These are phyloP conservation scores for Urocitellus parryii DNA, from an alignment of 2,113 vertebrate genomes.

Conservation along the genomic window DNA sequence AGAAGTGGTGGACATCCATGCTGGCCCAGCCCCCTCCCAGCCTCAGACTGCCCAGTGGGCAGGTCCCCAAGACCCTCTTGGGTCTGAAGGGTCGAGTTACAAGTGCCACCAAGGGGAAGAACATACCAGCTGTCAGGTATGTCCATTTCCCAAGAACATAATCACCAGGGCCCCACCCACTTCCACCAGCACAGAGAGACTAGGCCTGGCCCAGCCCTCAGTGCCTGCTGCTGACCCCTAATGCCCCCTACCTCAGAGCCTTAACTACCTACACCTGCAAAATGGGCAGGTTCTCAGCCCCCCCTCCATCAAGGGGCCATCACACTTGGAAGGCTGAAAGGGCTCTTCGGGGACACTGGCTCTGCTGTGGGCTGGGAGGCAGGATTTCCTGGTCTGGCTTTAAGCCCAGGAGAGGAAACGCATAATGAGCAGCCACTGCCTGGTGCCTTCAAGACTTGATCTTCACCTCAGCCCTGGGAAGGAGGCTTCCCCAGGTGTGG, in stretches of 20 bases:
- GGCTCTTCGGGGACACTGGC: background rate
- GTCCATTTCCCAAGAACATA: background rate
- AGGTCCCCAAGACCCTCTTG: background rate
- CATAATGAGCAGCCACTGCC: accelerated
- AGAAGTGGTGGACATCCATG: background rate
- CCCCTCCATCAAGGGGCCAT: background rate
- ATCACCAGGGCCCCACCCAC: accelerated
- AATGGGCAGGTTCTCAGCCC: background rate
- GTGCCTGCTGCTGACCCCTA: accelerated
- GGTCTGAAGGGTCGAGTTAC: background rate
- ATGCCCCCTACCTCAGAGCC: background rate
- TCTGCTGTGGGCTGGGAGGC: background rate
- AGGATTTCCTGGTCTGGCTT: background rate
- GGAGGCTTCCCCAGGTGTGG: background rate
- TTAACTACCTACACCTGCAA: background rate
- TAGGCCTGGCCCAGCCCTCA: background rate
- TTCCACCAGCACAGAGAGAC: background rate
- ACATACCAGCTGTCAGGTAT: too few species aligned
- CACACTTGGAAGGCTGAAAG: background rate
- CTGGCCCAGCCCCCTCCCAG: background rate
- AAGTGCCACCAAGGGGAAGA: background rate
- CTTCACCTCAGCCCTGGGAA: background rate
- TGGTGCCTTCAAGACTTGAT: accelerated
- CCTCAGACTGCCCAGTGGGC: background rate
- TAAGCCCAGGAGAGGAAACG: background rate